Base-by-base conservation (phyloP, 1,140 invertebrate genomes). In the Potamilus streckersoni region DNA sequence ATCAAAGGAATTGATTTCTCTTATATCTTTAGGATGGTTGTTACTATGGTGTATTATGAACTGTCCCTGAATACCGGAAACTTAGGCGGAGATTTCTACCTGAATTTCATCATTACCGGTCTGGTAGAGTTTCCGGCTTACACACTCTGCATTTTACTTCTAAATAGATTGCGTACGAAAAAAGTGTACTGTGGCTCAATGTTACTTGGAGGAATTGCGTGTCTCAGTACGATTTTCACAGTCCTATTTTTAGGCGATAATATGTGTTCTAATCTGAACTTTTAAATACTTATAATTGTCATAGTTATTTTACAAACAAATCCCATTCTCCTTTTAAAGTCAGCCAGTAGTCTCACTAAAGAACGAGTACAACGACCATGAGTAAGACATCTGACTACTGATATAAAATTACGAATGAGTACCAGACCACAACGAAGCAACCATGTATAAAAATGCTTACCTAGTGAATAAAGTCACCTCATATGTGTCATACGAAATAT, bases 121-220 rank as follows among this genome's bases (percentile, higher is more conserved):
- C 88, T 93, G 3, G 94, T 95, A 1, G 95, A 96, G 89, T 91
- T 95, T 77, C 94, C 94, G 0, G 94, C 93, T 6, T 83, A 84
- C 60, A 74, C 76, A 11, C n/a, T 82, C 2, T 79, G 76, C 14
- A 65, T 84, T 5, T 27, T 83, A 1, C 69, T 83, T 1, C 56
- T 85, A 4, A 78, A 84, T 71, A 76, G 74, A 71, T 56, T 80
- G 2, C 82, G 80, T 0, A 68, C 79, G 61, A 78, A 78, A 4
- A 23, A 63, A 62, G 38, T 84, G 13, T 76, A 83, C 61, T 80
- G 67, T 38, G 31, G 62, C 1, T 57, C 31, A 13, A 78, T 84
- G 80, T 64, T 84, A 20, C 58, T 78, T 14, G 79, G 78, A 8
- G 80, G 80, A 27, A 27, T 81, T 16, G 71, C 79, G 27, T 80